These are phyloP conservation scores for Microplitis deprimator DNA, from an alignment of 2,888 invertebrate genomes.

Conservation along the genomic window DNA sequence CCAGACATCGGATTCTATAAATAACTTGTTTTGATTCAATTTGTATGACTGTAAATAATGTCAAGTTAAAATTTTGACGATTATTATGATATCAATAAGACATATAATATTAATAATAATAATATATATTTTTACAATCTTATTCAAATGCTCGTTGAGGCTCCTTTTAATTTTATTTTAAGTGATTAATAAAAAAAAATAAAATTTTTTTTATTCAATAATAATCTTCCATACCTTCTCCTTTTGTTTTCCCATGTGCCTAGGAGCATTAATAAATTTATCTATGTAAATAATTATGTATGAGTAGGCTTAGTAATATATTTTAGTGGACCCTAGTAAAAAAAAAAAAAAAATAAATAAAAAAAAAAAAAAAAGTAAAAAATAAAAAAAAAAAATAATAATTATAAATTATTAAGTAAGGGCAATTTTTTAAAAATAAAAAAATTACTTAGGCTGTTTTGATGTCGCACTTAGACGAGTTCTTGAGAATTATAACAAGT, in stretches of 20 bases:
- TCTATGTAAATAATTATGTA: conserved; percentile 12
- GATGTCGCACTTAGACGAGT: not conserved
- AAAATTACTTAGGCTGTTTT: conserved; percentile 12
- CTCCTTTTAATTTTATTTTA: conserved; percentile 17
- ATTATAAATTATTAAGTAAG: too few relatives aligned
- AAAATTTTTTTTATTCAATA: not conserved
- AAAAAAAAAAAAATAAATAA: conserved; percentile 28
- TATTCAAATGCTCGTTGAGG: conserved; percentile 46
- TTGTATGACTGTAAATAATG: conserved; percentile 26
- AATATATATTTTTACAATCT: conserved; percentile 45
- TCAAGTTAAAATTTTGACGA: conserved; percentile 27
- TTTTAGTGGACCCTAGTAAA: conserved; percentile 36
- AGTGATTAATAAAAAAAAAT: not conserved
- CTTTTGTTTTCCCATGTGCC: conserved; percentile 37
- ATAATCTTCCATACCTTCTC: conserved; percentile 22
- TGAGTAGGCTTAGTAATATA: conserved; percentile 31
- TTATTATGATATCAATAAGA: conserved; percentile 37
- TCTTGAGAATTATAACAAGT: not conserved
- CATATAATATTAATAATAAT: not conserved
- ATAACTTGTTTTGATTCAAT: not conserved
- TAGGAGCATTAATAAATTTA: conserved; percentile 39
- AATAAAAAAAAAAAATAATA: conserved; percentile 28
- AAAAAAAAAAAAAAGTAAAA: conserved; percentile 20
- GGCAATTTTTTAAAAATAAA: conserved; percentile 12
- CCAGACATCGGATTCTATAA: conserved; percentile 5